These are phyloP conservation scores for Cheilosia urbana DNA, from an alignment of 2,888 invertebrate genomes.

Conservation along the genomic window DNA sequence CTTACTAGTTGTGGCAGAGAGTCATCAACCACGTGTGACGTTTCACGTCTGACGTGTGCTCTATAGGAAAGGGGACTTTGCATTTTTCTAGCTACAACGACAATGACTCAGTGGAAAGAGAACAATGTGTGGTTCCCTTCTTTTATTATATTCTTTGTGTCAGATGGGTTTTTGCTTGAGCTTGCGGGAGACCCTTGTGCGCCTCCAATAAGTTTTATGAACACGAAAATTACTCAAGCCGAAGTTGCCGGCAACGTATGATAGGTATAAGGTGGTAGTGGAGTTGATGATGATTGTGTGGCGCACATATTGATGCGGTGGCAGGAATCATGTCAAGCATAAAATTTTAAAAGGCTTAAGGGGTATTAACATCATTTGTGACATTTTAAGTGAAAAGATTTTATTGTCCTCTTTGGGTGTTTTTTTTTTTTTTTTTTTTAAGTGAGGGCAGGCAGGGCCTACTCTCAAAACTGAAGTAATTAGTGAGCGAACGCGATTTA, in stretches of 20 bases:
- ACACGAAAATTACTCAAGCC: conserved; percentile 49
- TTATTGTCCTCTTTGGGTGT: conserved; percentile 14
- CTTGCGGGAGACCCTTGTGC: conserved; percentile 25
- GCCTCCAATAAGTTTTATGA: conserved; percentile 50
- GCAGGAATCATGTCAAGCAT: conserved; percentile 55
- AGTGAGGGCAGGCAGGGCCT: conserved; percentile 2
- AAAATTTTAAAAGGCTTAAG: conserved; percentile 34
- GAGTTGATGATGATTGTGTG: conserved; percentile 3
- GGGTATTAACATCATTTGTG: conserved; percentile 56
- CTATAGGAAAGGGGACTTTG: conserved; percentile 5
- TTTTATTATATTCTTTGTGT: conserved; percentile 19
- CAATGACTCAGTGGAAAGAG: conserved; percentile 34
- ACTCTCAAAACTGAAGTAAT: conserved; percentile 7
- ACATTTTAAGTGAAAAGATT: conserved; percentile 52
- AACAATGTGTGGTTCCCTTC: conserved; percentile 35
- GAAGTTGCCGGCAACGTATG: conserved; percentile 18
- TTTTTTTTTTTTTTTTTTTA: background rate
- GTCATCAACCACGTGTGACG: conserved; percentile 12
- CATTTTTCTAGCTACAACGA: conserved; percentile 11
- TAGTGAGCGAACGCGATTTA: conserved; percentile 23
- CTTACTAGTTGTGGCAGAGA: conserved; percentile 36
- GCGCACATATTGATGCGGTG: conserved; percentile 11
- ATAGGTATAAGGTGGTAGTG: background rate
- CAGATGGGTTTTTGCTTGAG: conserved; percentile 36
- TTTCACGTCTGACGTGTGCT: background rate